Evolutionary conservation across 92 coral and sea anemone genomes (phyloP).

Genomic region (Meandrina meandrites): DNA sequence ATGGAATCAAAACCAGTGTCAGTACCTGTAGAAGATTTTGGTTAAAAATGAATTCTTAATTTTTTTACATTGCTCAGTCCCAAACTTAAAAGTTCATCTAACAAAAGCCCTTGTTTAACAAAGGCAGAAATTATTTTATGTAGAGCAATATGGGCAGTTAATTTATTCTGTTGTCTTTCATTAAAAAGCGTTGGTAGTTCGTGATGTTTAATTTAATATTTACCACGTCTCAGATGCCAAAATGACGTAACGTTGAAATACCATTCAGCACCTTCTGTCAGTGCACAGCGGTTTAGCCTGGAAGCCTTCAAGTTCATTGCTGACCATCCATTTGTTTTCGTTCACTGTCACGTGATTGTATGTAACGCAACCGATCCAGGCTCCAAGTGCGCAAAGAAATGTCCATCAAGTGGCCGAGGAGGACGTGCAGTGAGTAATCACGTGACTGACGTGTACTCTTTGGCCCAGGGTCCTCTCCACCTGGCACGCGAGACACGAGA

Average conservation of each 20-base stretch:
- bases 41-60: no score
- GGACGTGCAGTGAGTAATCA: slow-evolving; percentile 18
- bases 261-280: slow-evolving; percentile 9
- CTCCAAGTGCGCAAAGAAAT: slow-evolving; percentile 35
- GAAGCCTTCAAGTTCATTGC: no score
- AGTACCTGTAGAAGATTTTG: no score
- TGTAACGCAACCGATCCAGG: no score
- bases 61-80: no score
- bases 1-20: no score
- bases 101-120: no score
- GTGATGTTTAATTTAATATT: not conserved
- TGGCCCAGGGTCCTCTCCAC: not conserved
- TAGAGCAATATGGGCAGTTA: no score
- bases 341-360: no score
- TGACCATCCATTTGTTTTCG: no score
- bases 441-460: not conserved
- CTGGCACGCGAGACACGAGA: not conserved
- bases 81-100: no score
- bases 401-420: slow-evolving; percentile 30
- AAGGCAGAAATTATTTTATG: no score
- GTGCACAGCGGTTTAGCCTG: not conserved
- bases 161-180: not conserved
- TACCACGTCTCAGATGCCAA: slow-evolving; percentile 12
- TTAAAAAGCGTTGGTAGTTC: not conserved
- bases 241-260: slow-evolving; percentile 30